phyloP scores from a whole-genome alignment of 2,797 vertebrate genomes.

The Acanthurus lineatus region DNA sequence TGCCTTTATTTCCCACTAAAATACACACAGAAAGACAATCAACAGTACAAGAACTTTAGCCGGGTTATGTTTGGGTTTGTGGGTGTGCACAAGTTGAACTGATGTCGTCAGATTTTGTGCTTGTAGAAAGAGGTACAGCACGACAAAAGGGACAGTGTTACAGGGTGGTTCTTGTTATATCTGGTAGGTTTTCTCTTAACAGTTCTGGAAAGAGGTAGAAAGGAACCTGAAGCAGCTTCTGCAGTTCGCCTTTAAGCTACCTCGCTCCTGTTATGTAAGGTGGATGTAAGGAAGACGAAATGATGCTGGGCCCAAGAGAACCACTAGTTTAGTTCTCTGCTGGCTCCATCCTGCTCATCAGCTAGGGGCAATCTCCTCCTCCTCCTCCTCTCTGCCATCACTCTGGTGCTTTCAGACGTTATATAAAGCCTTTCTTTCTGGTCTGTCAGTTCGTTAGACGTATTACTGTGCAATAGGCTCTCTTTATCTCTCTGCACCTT shows the following conservation, averaged over 20 bases:
- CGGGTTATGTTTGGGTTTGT: slow-evolving; percentile 54
- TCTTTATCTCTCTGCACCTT: slow-evolving; percentile 33
- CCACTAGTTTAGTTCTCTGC: slow-evolving; percentile 32
- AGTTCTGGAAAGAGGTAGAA: slow-evolving; percentile 28
- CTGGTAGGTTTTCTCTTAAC: slow-evolving; percentile 37
- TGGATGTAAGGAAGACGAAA: slow-evolving; percentile 31
- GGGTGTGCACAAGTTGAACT: slow-evolving; percentile 43
- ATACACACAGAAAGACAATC: slow-evolving; percentile 51
- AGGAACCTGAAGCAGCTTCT: slow-evolving; percentile 22
- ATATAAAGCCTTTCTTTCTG: slow-evolving; percentile 56
- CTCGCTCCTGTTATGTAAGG: slow-evolving; percentile 53
- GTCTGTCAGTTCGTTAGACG: slow-evolving; percentile 49
- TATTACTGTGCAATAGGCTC: slow-evolving; percentile 21
- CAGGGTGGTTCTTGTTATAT: slow-evolving; percentile 43
- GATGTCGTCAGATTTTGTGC: too few relatives aligned
- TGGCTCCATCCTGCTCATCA: slow-evolving; percentile 41
- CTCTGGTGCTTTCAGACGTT: slow-evolving; percentile 51
- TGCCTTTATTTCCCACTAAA: slow-evolving; percentile 65
- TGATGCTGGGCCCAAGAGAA: slow-evolving; percentile 31
- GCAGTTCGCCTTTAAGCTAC: slow-evolving; percentile 26
- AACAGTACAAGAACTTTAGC: slow-evolving; percentile 26
- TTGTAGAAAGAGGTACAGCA: slow-evolving; percentile 20
- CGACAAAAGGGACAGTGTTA: slow-evolving; percentile 44
- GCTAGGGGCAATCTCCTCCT: slow-evolving; percentile 46
- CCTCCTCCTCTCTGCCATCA: slow-evolving; percentile 38